Conservation (phyloP, 2,888 invertebrate genomes). For the Hirtodrosophila trivittata region DNA sequence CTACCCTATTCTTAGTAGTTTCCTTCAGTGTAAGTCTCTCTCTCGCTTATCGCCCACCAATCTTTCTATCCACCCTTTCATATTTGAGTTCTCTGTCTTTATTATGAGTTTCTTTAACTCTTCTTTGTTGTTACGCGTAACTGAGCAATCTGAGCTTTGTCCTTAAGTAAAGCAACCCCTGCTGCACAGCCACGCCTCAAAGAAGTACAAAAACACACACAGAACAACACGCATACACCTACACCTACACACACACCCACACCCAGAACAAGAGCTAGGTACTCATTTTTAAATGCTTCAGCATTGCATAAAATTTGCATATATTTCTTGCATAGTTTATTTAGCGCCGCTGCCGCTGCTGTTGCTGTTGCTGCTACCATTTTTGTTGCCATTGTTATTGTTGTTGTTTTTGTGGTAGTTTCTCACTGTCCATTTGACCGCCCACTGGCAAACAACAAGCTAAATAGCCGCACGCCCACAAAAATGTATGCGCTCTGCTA, state of each 20-base stretch:
- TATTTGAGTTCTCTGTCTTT: not conserved
- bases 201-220: not conserved
- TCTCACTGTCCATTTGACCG: conserved; percentile 56
- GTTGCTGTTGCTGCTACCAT: conserved; percentile 5
- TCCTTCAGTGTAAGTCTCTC: too few species aligned
- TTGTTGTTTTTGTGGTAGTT: conserved; percentile 10
- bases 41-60: too few species aligned
- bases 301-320: conserved; percentile 78
- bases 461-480: conserved; percentile 50
- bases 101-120: too few species aligned
- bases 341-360: conserved; percentile 52
- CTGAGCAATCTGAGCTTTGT: conserved; percentile 50
- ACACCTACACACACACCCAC: conserved; percentile 9
- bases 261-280: conserved; percentile 30
- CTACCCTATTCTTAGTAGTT: too few species aligned
- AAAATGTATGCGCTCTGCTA: conserved; percentile 42
- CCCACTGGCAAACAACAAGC: conserved; percentile 48
- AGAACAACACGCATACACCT: conserved; percentile 1
- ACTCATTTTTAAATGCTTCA: conserved; percentile 75
- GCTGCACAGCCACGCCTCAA: conserved; percentile 23
- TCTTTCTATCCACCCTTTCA: not conserved
- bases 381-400: conserved; percentile 19
- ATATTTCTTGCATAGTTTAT: conserved; percentile 74
- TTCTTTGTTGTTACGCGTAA: conserved; percentile 26
- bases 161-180: conserved; percentile 37